A percentile compares a stretch with the other conserved stretches of the same genome.
Evolutionary conservation across 2,113 vertebrate genomes (phyloP).

Genomic region (Papio anubis): DNA sequence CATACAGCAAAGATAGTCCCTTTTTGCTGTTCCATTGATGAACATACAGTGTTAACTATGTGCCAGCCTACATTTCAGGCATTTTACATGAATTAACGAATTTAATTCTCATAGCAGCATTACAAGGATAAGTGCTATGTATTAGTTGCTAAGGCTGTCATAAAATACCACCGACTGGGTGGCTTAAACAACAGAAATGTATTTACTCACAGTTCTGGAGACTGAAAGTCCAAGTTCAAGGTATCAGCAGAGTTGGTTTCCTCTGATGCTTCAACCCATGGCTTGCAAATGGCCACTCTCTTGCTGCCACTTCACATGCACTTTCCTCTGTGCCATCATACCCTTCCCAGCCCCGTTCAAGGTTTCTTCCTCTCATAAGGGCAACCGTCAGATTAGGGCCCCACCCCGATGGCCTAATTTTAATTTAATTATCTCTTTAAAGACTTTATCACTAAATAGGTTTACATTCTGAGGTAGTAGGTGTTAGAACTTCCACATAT

Average conservation of each 20-base stretch:
- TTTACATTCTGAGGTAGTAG: not conserved
- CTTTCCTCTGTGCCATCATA: not conserved
- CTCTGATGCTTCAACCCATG: not conserved
- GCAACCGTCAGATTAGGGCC: not conserved
- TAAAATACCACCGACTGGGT: constrained; percentile 1
- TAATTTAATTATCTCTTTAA: not conserved
- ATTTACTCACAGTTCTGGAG: not conserved
- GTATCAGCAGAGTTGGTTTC: not conserved
- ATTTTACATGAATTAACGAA: not conserved
- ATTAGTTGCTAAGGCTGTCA: not conserved
- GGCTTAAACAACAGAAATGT: not conserved
- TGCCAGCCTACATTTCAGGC: constrained; percentile 33
- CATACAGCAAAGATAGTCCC: constrained; percentile 68
- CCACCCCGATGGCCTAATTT: not conserved
- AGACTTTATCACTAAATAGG: not conserved
- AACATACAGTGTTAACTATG: constrained; percentile 67
- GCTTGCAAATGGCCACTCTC: not conserved
- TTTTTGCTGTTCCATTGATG: constrained; percentile 69
- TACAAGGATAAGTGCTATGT: not conserved
- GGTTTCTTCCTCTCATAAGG: not conserved
- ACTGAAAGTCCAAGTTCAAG: not conserved
- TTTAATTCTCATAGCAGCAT: not conserved
- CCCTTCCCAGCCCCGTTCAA: not conserved
- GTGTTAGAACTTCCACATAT: not conserved
- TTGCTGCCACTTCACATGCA: not conserved